phyloP scores from a whole-genome alignment of 92 coral and sea anemone genomes.

The Porites cylindrica region DNA sequence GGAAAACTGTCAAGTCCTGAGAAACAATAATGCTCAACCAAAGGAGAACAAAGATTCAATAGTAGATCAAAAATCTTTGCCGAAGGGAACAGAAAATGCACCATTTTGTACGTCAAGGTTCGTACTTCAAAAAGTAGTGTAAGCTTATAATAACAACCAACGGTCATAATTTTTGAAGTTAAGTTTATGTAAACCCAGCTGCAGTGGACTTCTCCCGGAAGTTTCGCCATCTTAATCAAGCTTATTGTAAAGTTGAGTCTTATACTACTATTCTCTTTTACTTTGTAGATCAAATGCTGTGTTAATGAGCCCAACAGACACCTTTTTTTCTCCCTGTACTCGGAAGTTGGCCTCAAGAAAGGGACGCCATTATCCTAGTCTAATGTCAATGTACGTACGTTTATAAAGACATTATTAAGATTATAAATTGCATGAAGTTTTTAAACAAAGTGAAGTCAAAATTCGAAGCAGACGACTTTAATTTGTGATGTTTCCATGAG shows the following conservation, averaged over 20 bases:
- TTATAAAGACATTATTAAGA: not conserved
- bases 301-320: slow-evolving; percentile 75
- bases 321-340: slow-evolving; percentile 68
- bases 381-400: slow-evolving; percentile 27
- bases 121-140: too few species aligned
- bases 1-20: slow-evolving; percentile 6
- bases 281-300: slow-evolving; percentile 17
- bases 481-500: too few species aligned
- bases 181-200: not conserved
- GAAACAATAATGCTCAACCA: not conserved
- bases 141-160: not conserved
- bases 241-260: not conserved
- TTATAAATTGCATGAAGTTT: not conserved
- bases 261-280: not conserved
- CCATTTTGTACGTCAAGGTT: not conserved
- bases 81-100: not conserved
- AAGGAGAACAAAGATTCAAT: not conserved
- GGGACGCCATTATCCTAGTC: slow-evolving; percentile 36
- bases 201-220: not conserved
- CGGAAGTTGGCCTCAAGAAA: slow-evolving; percentile 53
- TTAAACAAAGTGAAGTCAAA: not conserved
- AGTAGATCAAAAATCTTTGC: not conserved
- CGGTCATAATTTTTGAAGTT: not conserved
- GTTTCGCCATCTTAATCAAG: not conserved
- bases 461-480: too few species aligned